These are phyloP conservation scores for Parauchenoglanis punctatus DNA, from an alignment of 2,797 vertebrate species.

Conservation along the genomic window DNA sequence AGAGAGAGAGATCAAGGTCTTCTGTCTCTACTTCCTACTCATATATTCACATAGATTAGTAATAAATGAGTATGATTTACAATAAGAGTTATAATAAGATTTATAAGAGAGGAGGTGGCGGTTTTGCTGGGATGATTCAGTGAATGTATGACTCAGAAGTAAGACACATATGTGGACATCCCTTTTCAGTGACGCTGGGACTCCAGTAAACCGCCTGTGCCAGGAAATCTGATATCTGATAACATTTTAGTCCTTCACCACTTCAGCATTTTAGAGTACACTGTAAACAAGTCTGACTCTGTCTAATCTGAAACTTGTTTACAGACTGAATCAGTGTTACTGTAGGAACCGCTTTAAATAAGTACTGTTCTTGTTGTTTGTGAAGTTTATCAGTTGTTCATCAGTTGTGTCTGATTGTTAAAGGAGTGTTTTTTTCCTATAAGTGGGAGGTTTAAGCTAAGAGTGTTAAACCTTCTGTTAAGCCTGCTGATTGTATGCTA, in stretches of 20 bases:
- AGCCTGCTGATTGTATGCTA: not conserved
- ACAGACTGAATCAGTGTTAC: not conserved
- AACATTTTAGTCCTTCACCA: slow-evolving; percentile 9
- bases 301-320: not conserved
- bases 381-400: not conserved
- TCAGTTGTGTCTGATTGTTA: not conserved
- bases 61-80: slow-evolving; percentile 28
- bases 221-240: slow-evolving; percentile 27
- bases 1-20: not conserved
- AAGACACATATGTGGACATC: slow-evolving; percentile 23
- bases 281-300: not conserved
- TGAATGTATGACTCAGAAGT: slow-evolving; percentile 25
- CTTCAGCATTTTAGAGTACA: not conserved
- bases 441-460: slow-evolving; percentile 1
- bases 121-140: slow-evolving; percentile 26
- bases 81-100: slow-evolving; percentile 9
- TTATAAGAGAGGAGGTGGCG: not conserved
- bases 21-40: not conserved
- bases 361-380: not conserved
- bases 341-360: not conserved
- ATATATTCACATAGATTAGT: slow-evolving; percentile 14
- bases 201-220: not conserved
- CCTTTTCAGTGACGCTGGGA: slow-evolving; percentile 7
- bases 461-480: not conserved
- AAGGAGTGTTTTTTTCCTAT: slow-evolving; percentile 7